Conservation (phyloP, 2,888 invertebrate species). For the Tipula lateralis region DNA sequence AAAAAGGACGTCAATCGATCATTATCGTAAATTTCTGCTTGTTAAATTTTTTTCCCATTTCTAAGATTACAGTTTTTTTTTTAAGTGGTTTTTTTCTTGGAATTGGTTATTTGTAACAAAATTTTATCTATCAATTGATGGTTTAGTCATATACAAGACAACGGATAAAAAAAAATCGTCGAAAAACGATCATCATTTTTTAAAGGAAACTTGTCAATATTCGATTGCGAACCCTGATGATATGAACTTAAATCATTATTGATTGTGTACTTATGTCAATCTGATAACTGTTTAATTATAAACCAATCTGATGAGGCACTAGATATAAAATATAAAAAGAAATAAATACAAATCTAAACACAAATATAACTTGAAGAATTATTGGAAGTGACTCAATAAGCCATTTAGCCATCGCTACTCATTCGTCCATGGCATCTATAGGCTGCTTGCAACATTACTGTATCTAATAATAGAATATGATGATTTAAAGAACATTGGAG, state of each 20-base stretch:
- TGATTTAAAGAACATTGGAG: no score
- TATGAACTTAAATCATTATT: background rate
- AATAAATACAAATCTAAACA: no score
- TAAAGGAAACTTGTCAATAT: background rate
- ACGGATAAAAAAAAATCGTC: background rate
- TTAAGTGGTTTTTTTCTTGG: background rate
- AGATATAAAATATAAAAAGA: no score
- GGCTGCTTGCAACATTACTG: no score
- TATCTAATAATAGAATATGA: no score
- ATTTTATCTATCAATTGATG: slow-evolving; percentile 24
- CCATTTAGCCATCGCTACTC: no score
- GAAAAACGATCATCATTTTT: background rate
- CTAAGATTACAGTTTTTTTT: slow-evolving; percentile 6
- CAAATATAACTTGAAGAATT: no score
- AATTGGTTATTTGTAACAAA: background rate
- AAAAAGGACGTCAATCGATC: slow-evolving; percentile 24
- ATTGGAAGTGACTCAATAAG: no score
- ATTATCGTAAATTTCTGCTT: slow-evolving; percentile 9
- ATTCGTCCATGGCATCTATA: no score
- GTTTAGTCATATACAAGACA: background rate
- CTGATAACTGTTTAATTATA: background rate
- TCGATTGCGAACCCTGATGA: background rate
- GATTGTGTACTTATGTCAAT: background rate
- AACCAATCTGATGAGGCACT: no score
- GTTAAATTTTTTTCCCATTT: background rate